Evolutionary conservation across 2,113 vertebrate genomes (phyloP).

Genomic region (Lagopus muta): DNA sequence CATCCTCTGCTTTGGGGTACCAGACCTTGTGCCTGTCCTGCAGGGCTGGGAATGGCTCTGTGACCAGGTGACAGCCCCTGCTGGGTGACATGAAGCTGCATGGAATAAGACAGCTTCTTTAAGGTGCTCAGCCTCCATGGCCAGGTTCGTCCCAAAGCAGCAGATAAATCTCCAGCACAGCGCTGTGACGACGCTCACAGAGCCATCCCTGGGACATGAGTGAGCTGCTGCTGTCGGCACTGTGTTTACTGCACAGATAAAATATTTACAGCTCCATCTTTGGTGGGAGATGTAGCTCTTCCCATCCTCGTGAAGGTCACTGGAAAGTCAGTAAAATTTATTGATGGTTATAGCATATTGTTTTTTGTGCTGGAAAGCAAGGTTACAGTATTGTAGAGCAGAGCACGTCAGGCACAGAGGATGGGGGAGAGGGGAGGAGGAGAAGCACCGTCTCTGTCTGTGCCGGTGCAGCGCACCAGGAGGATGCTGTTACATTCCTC

Average conservation of each 20-base stretch:
- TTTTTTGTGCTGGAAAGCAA: slow-evolving; percentile 1
- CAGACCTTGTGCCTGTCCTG: neutral
- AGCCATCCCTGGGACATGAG: neutral
- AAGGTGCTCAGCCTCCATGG: slow-evolving; percentile 41
- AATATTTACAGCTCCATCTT: slow-evolving; percentile 78
- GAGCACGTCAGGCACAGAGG: neutral
- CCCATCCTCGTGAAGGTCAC: slow-evolving; percentile 68
- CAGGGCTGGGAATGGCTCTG: neutral
- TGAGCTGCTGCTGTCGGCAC: slow-evolving; percentile 21
- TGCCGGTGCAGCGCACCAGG: neutral
- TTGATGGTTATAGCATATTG: slow-evolving; percentile 42
- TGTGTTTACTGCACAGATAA: slow-evolving; percentile 76
- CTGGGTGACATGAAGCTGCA: neutral
- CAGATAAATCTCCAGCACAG: slow-evolving; percentile 63
- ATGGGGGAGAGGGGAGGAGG: neutral
- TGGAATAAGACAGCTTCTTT: neutral
- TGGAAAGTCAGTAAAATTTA: slow-evolving; percentile 75
- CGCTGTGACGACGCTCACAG: neutral
- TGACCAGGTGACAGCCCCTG: slow-evolving; percentile 19
- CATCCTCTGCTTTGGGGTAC: neutral
- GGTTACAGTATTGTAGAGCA: neutral
- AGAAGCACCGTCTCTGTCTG: neutral
- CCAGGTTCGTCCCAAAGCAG: slow-evolving; percentile 28
- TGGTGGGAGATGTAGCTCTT: slow-evolving; percentile 62
- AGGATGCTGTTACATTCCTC: neutral